Percentiles rank a stretch among this genome's conserved stretches.
Evolutionary conservation across 1,140 invertebrate species (phyloP).

Genomic region (Cyphomyrmex costatus): DNA sequence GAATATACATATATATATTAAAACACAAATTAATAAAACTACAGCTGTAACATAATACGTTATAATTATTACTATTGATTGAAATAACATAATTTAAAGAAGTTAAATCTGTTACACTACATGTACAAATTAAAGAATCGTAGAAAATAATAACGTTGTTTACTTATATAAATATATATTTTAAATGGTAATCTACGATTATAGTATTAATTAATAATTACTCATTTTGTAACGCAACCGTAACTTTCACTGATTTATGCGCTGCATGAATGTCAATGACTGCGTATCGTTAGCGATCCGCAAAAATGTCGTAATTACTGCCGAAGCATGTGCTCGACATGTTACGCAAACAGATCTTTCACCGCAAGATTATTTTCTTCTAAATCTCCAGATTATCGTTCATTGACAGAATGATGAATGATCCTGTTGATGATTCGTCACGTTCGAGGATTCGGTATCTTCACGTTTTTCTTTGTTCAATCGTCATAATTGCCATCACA

Average conservation of each 20-base stretch:
- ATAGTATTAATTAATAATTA: constrained; percentile 26
- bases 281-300: constrained; percentile 23
- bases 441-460: not conserved
- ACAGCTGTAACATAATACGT: not conserved
- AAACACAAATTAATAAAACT: constrained; percentile 10
- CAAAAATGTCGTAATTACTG: constrained; percentile 57
- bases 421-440: constrained; percentile 1
- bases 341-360: constrained; percentile 45
- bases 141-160: not conserved
- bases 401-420: constrained; percentile 63
- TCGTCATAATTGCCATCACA: not conserved
- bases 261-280: constrained; percentile 49
- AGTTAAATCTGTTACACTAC: not conserved
- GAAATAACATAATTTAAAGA: not conserved
- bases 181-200: not conserved
- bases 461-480: not conserved
- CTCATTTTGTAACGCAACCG: constrained; percentile 2
- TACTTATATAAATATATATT: not conserved
- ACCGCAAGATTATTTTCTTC: not conserved
- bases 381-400: constrained; percentile 20
- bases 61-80: constrained; percentile 2
- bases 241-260: constrained; percentile 46
- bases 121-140: not conserved
- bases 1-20: constrained; percentile 12
- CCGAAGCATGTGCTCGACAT: constrained; percentile 10